Base-by-base conservation (phyloP, 2,888 invertebrate species). In the Schrankia costaestrigalis region DNA sequence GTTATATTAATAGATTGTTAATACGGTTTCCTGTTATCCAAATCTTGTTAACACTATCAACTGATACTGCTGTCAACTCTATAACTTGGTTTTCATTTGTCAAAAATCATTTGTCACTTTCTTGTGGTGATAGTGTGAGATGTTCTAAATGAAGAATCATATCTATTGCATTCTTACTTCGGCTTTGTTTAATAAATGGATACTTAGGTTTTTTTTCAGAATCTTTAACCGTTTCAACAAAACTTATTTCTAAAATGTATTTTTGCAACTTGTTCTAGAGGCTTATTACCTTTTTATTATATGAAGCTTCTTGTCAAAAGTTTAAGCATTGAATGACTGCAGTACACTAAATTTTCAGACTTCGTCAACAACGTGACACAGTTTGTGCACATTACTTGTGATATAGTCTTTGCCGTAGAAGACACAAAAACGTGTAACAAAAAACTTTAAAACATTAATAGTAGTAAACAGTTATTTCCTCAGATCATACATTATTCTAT, bases 331-430 rank as follows among this genome's bases (percentile, higher is more conserved):
- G 18, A 35, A 40, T 3, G 12, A 29, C 4, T 32, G 5, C 3
- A 41, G 17, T 7, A 15, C 0, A 9, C 35, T 35, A n/a, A 21
- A 41, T 9, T 8, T 29, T 19, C 13, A 1, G 6, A 32, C 35
- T 18, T 41, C 41, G 18, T 14, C 35, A 21, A 21, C 21, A 14
- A 41, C 10, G 2, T 41, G 36, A 0, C 19, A 14, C 19, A 41
- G 13, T 31, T 41, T 40, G 17, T 40, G 40, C 6, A 35, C 21
- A 21, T 35, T 40, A 15, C 40, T 40, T n/a, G 34, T 39, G 10
- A 39, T 26, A 15, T 40, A 31, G 3, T 10, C 35, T 0, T 12
- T 15, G 6, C 35, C 40, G 3, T 35, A 35, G n/a, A n/a, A n/a
- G n/a, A n/a, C n/a, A n/a, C n/a, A n/a, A n/a, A n/a, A n/a, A n/a